Evolutionary conservation across 1,140 invertebrate species (phyloP).

Genomic region (Telenomus remus): DNA sequence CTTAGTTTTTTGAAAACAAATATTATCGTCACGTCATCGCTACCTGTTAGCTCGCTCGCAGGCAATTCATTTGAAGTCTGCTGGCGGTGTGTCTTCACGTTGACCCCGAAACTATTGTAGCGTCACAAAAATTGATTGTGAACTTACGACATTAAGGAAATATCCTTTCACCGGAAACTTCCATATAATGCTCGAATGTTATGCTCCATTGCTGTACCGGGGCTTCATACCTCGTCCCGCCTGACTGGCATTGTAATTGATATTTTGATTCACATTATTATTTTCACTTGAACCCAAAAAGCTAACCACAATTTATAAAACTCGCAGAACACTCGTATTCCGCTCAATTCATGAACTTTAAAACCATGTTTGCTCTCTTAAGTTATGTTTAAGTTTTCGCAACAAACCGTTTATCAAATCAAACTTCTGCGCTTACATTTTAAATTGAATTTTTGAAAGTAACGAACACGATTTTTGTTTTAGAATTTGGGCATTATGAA

Average conservation of each 20-base stretch:
- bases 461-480: constrained; percentile 54
- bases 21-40: constrained; percentile 44
- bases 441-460: no score
- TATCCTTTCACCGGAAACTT: constrained; percentile 66
- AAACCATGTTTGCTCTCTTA: no score
- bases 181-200: constrained; percentile 63
- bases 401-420: no score
- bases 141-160: constrained; percentile 56
- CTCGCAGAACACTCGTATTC: no score
- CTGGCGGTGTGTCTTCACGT: constrained; percentile 34
- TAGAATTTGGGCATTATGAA: constrained; percentile 65
- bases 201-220: constrained; percentile 57
- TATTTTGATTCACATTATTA: constrained; percentile 10
- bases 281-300: neutral
- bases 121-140: constrained; percentile 62
- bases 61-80: constrained; percentile 39
- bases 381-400: no score
- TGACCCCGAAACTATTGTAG: constrained; percentile 50
- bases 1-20: constrained; percentile 16
- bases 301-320: no score
- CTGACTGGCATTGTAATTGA: constrained; percentile 32
- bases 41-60: constrained; percentile 22
- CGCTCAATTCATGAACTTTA: no score
- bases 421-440: neutral
- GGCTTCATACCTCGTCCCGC: constrained; percentile 12